phyloP scores from a whole-genome alignment of 2,797 vertebrate species.

The Nannoperca australis region DNA sequence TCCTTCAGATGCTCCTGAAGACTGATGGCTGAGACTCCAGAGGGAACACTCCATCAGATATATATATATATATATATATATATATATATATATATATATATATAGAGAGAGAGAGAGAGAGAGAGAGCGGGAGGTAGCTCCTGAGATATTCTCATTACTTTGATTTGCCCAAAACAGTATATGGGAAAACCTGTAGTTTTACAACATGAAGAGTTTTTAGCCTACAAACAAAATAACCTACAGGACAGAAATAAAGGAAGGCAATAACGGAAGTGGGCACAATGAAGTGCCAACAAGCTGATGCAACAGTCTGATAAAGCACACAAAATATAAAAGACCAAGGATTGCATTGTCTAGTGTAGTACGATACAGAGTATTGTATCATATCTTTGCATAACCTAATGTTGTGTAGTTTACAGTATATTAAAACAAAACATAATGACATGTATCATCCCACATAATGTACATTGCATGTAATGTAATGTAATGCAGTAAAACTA shows the following conservation, averaged over 20 bases:
- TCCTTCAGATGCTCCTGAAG: slow-evolving; percentile 62
- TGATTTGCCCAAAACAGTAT: slow-evolving; percentile 46
- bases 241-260: slow-evolving; percentile 28
- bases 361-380: background rate
- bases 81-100: too few relatives aligned
- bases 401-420: background rate
- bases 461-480: background rate
- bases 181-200: slow-evolving; percentile 33
- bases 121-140: background rate
- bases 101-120: background rate
- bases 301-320: slow-evolving; percentile 28
- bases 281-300: background rate
- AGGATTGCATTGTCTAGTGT: background rate
- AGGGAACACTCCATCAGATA: slow-evolving; percentile 60
- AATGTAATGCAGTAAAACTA: background rate
- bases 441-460: background rate
- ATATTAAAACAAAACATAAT: slow-evolving; percentile 1
- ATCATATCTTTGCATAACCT: background rate
- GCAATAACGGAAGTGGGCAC: slow-evolving; percentile 21
- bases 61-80: too few relatives aligned
- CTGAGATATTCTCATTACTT: slow-evolving; percentile 44
- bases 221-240: slow-evolving; percentile 13
- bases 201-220: slow-evolving; percentile 13
- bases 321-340: background rate
- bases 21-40: slow-evolving; percentile 60